A percentile compares a stretch with the other conserved stretches of the same genome.
Evolutionary conservation across 2,113 vertebrate species (phyloP).

Genomic region (Accipiter cooperii): DNA sequence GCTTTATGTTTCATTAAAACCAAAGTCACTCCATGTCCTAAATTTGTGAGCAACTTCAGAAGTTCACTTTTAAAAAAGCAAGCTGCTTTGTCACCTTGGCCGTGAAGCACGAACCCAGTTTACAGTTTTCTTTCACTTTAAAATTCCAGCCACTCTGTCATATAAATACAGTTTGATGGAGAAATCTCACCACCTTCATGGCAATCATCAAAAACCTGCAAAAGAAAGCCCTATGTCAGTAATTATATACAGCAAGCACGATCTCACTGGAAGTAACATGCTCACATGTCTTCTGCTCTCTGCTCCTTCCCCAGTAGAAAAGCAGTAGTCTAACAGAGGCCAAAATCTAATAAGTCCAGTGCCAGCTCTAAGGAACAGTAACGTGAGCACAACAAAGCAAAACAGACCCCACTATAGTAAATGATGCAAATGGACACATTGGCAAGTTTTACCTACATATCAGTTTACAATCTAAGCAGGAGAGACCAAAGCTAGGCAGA

Average conservation of each 20-base stretch:
- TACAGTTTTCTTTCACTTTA: slow-evolving; percentile 56
- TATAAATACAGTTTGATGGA: slow-evolving; percentile 91
- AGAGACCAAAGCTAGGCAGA: neutral
- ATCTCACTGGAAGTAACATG: neutral
- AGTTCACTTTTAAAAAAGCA: neutral
- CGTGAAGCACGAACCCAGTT: neutral
- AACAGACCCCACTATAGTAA: neutral
- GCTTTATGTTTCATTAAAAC: neutral
- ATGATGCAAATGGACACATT: neutral
- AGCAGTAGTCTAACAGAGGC: neutral
- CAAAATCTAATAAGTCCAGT: neutral
- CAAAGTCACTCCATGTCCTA: neutral
- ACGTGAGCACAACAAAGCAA: neutral
- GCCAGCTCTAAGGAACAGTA: neutral
- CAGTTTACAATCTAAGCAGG: neutral
- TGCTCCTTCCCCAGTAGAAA: neutral
- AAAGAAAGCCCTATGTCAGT: slow-evolving; percentile 14
- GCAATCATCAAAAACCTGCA: slow-evolving; percentile 95
- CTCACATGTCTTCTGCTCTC: neutral
- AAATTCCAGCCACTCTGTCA: slow-evolving; percentile 94
- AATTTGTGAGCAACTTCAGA: no score
- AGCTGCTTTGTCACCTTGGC: neutral
- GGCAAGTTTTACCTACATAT: neutral
- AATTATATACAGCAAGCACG: neutral
- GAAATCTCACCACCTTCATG: slow-evolving; percentile 96